Base-by-base conservation (phyloP, 2,797 vertebrate genomes). In the Nyctalus aviator region DNA sequence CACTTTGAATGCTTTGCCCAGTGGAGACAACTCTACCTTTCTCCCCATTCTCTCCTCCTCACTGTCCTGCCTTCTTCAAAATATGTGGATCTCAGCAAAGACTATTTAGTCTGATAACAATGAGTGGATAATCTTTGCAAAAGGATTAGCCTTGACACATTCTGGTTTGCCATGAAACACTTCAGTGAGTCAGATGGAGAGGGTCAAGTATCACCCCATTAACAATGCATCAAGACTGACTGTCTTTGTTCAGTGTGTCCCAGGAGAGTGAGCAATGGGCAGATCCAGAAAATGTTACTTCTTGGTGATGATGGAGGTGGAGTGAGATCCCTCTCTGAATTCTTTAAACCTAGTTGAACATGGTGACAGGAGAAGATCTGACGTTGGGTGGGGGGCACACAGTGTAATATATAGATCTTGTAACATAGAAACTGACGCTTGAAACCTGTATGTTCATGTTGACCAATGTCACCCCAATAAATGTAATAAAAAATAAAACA, bases 31-130 rank as follows among this genome's bases (percentile, higher is more conserved):
- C 64, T 23, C 23, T 27, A 7, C 35, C 25, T 14, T 66, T 13
- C 8, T 21, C 1, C 55, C 25, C 6, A 7, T 12, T 48, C 18
- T 30, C 41, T 59, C 57, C 30, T 4, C 25, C 10, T 66, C 64
- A 9, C 3, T 35, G 25, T 37, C 57, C 64, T 32, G 25, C 21
- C 59, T 35, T 25, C 71, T 71, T 46, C 44, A 53, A 92, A 62
- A 48, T 48, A 41, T 15, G 44, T 68, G 25, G 21, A 30, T 78
- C 90, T 94, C 73, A 55, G 64, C 53, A 59, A 68, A 82, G 62
- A 53, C 68, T 66, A 4, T 73, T 88, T 44, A 59, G 50, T 66
- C 62, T 95, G 77, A 27, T n/a, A 50, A 78, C 90, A 94, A 44
- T 20, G 18, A 84, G 66, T 72, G 86, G 77, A 53, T 82, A 41